Percentiles rank a stretch among this genome's conserved stretches.
phyloP scores from a whole-genome alignment of 2,113 vertebrate species.

The Gasterosteus nipponicus region DNA sequence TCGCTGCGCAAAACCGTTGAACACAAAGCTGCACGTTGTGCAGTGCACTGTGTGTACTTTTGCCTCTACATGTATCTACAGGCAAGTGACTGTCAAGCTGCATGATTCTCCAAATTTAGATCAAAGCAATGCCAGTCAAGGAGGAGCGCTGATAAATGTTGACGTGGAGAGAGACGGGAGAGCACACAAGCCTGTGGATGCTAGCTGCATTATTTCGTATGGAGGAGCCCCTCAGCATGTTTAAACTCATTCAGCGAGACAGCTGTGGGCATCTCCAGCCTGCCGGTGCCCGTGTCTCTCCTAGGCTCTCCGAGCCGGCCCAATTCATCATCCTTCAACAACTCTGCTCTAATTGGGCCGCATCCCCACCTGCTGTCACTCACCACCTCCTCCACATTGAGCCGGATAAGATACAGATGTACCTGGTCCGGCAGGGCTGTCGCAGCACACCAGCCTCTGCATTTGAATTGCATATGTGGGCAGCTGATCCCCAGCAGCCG shows the following conservation, averaged over 20 bases:
- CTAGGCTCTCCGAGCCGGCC: constrained; percentile 71
- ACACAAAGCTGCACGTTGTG: constrained; percentile 36
- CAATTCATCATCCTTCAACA: constrained; percentile 83
- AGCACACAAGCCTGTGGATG: constrained; percentile 62
- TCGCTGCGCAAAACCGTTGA: constrained; percentile 15
- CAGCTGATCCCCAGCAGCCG: constrained; percentile 65
- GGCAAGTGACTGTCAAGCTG: constrained; percentile 44
- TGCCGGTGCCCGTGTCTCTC: constrained; percentile 69
- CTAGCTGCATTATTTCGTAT: constrained; percentile 69
- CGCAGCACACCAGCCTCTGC: constrained; percentile 56
- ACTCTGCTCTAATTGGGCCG: constrained; percentile 81
- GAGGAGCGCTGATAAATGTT: constrained; percentile 71
- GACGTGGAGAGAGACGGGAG: constrained; percentile 57
- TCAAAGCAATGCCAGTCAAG: constrained; percentile 71
- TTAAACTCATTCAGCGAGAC: constrained; percentile 80
- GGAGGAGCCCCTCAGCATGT: constrained; percentile 75
- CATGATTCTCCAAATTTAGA: constrained; percentile 72
- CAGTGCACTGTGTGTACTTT: constrained; percentile 31
- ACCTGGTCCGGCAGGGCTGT: constrained; percentile 63
- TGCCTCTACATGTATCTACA: constrained; percentile 47
- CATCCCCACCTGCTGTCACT: constrained; percentile 83
- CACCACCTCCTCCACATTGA: constrained; percentile 71
- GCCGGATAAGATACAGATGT: constrained; percentile 78
- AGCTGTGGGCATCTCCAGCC: constrained; percentile 76
- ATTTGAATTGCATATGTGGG: constrained; percentile 82